Conservation (phyloP, 2,888 invertebrate genomes). For the Polyploca ridens region DNA sequence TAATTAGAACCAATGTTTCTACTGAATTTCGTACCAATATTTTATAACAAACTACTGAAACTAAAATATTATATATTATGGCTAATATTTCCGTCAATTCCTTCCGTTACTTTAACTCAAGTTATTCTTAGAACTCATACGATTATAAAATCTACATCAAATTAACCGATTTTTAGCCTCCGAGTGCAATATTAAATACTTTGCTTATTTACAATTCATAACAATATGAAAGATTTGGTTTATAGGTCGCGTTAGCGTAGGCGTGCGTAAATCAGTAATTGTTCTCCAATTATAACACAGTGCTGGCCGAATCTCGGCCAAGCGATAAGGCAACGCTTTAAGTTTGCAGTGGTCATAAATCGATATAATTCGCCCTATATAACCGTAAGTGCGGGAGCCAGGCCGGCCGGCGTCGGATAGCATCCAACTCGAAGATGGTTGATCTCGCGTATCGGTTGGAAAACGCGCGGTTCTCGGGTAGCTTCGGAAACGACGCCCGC, state of each 20-base stretch:
- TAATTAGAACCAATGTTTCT: constrained; percentile 1
- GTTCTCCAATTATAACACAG: constrained; percentile 53
- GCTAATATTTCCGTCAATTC: not conserved
- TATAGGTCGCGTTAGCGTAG: constrained; percentile 51
- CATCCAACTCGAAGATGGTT: constrained; percentile 50
- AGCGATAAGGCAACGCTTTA: constrained; percentile 55
- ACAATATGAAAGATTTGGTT: constrained; percentile 33
- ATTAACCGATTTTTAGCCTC: not conserved
- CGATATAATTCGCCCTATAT: constrained; percentile 14
- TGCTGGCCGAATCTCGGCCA: constrained; percentile 58
- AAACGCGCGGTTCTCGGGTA: constrained; percentile 66
- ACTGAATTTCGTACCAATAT: not conserved
- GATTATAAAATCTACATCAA: not conserved
- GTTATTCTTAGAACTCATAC: not conserved
- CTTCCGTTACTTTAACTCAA: not conserved
- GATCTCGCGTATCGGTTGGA: constrained; percentile 42
- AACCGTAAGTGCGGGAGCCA: constrained; percentile 20
- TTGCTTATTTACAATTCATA: not conserved
- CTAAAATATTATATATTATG: not conserved
- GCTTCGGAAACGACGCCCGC: constrained; percentile 79
- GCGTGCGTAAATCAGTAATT: constrained; percentile 57
- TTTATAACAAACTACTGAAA: constrained; percentile 1
- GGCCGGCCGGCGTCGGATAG: constrained; percentile 34
- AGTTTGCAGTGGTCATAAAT: constrained; percentile 40
- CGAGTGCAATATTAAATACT: not conserved